phyloP scores from a whole-genome alignment of 2,888 invertebrate species.

The Cryptophagus acutangulus region DNA sequence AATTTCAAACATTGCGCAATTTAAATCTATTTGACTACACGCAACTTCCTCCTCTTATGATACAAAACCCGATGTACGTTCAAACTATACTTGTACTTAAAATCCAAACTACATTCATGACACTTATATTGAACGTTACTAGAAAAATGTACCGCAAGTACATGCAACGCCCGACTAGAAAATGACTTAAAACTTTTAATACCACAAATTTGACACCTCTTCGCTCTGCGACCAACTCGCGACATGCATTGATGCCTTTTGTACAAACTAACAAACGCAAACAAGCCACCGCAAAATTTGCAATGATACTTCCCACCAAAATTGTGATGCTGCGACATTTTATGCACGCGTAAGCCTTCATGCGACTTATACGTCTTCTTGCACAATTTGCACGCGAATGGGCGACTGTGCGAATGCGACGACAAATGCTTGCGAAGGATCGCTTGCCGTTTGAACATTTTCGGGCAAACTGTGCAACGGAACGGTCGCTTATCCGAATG shows the following conservation, averaged over 20 bases:
- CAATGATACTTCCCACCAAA: conserved; percentile 14
- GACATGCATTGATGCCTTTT: conserved; percentile 19
- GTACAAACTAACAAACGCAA: conserved; percentile 16
- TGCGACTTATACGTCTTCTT: conserved; percentile 23
- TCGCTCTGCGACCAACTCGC: no score
- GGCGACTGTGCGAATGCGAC: conserved; percentile 20
- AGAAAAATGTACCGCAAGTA: no score
- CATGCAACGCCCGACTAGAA: no score
- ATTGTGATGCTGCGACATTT: conserved; percentile 14
- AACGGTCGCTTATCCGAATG: conserved; percentile 26
- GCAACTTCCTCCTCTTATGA: no score
- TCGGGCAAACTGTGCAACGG: conserved; percentile 23
- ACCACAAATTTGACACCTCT: no score
- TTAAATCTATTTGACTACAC: no score
- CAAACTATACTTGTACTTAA: no score
- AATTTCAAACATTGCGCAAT: no score
- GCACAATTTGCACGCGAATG: conserved; percentile 22
- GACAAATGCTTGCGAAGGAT: conserved; percentile 26
- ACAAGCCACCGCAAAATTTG: conserved; percentile 14
- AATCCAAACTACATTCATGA: no score
- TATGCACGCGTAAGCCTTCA: conserved; percentile 24
- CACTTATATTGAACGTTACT: no score
- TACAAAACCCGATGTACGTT: no score
- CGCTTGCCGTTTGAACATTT: conserved; percentile 25
- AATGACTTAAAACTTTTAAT: no score